Base-by-base conservation (phyloP, 2,113 vertebrate genomes). In the Mesocricetus auratus region DNA sequence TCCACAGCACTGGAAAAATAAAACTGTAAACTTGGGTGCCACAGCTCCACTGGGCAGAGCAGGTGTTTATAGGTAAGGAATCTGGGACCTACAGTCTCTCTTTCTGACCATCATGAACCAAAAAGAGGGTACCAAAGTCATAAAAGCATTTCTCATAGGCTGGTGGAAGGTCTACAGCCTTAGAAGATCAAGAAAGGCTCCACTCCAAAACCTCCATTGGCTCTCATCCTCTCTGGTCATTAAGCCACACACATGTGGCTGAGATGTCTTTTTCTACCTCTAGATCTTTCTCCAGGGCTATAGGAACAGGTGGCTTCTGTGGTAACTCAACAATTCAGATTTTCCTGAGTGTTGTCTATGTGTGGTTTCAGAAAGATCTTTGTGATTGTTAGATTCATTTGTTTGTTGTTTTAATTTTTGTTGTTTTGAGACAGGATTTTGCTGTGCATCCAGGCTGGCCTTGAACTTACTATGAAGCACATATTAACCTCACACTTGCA, bases 341-440 rank as follows among this genome's bases (percentile, higher is more conserved):
- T 69, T 86, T 96, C 87, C 73, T 11, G 6, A 91, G 66, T 89
- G 62, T 29, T 75, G 47, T 69, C 93, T 92, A 77, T 89, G 39
- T 91, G 86, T 75, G 53, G 71, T 89, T 94, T 90, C 53, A 74
- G 22, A 90, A 93, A 83, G 36, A 47, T 42, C n/a, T 71, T 86
- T 71, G 19, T 92, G n/a, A 93, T 71, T 87, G 7, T 83, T 22
- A 82, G 42, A 6, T 78, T 87, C 60, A 45, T 64, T 93, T 82
- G 26, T 8, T 64, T 45, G 3, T 17, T 36, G 87, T 93, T 94
- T 56, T 21, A 82, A 90, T 58, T 24, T 81, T 56, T 56, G 33
- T 81, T 62, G 58, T 29, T 62, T 83, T 42, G n/a, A 66, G 26
- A 64, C 39, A 45, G 58, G 13, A 31, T 66, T 85, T 85, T 85